Percentiles rank a stretch among this genome's conserved stretches.
These are phyloP conservation scores for Buphagus erythrorhynchus DNA, from an alignment of 2,797 vertebrate genomes.

Conservation along the genomic window DNA sequence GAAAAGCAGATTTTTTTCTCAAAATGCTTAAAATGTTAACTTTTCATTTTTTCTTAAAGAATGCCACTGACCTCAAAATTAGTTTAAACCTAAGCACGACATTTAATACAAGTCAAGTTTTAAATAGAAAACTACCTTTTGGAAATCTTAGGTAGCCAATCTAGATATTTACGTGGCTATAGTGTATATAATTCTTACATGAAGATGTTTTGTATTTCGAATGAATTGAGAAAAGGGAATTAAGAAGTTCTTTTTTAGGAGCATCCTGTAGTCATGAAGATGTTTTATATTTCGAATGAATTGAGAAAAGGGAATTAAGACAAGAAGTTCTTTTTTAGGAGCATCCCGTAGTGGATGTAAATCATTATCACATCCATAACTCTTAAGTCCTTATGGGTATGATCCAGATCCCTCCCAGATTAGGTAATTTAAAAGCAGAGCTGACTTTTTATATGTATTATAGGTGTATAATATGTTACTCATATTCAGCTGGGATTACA, in stretches of 20 bases:
- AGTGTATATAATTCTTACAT: background rate
- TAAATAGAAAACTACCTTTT: background rate
- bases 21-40: background rate
- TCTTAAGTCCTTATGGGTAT: background rate
- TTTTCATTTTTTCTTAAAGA: background rate
- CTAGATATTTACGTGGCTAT: background rate
- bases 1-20: background rate
- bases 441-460: background rate
- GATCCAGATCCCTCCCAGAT: background rate
- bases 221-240: background rate
- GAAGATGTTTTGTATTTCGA: background rate
- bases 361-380: background rate
- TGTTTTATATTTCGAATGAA: background rate
- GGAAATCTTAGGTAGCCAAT: background rate
- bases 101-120: background rate
- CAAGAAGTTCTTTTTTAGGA: background rate
- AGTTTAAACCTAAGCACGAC: background rate
- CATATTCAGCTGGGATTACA: background rate
- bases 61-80: background rate
- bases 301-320: background rate
- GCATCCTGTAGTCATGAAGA: background rate
- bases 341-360: background rate
- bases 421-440: background rate
- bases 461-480: background rate
- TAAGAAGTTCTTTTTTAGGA: background rate